A percentile compares a stretch with the other conserved stretches of the same genome.
Evolutionary conservation across 2,113 vertebrate genomes (phyloP).

Genomic region (Muntiacus muntjak): DNA sequence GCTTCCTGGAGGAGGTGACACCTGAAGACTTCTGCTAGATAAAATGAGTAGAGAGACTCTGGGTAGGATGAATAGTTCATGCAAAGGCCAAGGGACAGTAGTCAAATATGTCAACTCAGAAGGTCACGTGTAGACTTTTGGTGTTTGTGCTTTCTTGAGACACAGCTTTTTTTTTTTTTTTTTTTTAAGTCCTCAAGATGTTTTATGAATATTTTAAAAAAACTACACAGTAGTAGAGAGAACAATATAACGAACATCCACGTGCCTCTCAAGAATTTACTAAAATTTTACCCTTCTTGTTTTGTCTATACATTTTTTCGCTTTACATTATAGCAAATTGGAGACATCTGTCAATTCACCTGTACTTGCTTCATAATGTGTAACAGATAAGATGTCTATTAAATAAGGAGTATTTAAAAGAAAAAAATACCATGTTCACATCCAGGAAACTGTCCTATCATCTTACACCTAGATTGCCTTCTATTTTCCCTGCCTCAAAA

Average conservation of each 20-base stretch:
- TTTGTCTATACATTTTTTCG: neutral
- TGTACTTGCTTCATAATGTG: neutral
- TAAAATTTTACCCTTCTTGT: neutral
- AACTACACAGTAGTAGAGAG: neutral
- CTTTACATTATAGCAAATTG: neutral
- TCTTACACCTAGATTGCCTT: neutral
- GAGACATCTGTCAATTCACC: neutral
- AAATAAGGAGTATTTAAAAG: neutral
- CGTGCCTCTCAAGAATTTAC: neutral
- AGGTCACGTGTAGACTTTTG: neutral
- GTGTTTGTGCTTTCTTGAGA: neutral
- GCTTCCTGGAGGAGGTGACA: neutral
- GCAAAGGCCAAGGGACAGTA: neutral
- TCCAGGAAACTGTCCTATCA: neutral
- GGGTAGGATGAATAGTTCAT: neutral
- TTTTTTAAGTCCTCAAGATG: neutral
- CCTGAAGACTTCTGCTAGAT: neutral
- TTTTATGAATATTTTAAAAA: constrained; percentile 3
- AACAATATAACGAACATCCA: neutral
- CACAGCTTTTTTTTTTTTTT: neutral
- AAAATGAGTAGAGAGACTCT: neutral
- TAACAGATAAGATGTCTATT: neutral
- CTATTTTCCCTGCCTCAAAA: neutral
- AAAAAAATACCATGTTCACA: neutral
- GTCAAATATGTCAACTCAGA: neutral